Evolutionary conservation across 2,888 invertebrate genomes (phyloP).

Genomic region (Nemoura dubitans): DNA sequence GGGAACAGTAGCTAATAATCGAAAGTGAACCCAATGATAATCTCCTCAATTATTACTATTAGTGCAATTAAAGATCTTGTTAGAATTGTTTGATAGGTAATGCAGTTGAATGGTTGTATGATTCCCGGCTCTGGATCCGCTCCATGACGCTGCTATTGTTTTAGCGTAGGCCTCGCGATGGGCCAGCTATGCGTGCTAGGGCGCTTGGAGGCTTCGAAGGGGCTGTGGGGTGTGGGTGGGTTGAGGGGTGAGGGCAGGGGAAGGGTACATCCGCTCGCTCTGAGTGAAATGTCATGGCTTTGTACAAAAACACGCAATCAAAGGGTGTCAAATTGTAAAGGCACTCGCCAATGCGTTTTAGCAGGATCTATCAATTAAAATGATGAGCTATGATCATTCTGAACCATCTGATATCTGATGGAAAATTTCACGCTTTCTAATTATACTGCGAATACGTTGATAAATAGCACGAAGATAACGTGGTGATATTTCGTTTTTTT

Average conservation of each 20-base stretch:
- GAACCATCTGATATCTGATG: background rate
- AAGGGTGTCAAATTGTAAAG: slow-evolving; percentile 23
- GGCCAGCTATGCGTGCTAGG: background rate
- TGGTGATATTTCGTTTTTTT: background rate
- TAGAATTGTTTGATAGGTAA: no score
- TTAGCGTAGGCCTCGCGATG: background rate
- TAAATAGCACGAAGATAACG: background rate
- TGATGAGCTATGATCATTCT: slow-evolving; percentile 1
- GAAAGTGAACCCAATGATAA: no score
- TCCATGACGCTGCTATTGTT: background rate
- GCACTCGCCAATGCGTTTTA: background rate
- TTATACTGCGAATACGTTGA: background rate
- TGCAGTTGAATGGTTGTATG: no score
- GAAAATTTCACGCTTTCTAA: background rate
- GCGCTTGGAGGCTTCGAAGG: slow-evolving; percentile 9
- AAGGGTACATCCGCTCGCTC: slow-evolving; percentile 14
- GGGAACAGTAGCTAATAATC: no score
- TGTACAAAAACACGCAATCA: slow-evolving; percentile 15
- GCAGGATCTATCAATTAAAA: background rate
- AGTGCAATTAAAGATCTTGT: no score
- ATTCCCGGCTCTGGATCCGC: background rate
- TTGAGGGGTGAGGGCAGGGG: background rate
- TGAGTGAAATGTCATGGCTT: slow-evolving; percentile 14
- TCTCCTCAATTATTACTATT: no score
- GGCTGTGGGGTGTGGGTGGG: background rate